These are phyloP conservation scores for Cephonodes hylas DNA, from an alignment of 2,888 invertebrate genomes.

Conservation along the genomic window DNA sequence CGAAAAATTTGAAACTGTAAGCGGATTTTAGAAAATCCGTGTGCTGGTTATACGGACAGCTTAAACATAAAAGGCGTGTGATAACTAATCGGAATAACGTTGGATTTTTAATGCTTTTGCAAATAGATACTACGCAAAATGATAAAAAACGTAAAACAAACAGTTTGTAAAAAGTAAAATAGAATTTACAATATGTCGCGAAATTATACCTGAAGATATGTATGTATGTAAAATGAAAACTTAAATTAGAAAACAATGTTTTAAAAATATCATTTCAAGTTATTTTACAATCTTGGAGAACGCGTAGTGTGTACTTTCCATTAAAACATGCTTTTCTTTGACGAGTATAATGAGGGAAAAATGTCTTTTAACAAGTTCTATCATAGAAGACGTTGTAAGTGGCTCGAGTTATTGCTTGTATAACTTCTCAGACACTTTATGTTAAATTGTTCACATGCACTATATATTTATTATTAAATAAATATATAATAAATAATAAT, in stretches of 20 bases:
- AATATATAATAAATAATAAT: too few relatives aligned
- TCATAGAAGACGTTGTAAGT: neutral
- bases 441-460: too few relatives aligned
- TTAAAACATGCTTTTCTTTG: neutral
- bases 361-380: neutral
- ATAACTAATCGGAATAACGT: too few relatives aligned
- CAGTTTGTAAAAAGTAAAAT: neutral
- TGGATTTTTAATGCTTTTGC: too few relatives aligned
- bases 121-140: too few relatives aligned
- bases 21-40: too few relatives aligned
- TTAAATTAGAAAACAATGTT: neutral
- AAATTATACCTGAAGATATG: neutral
- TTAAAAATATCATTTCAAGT: neutral
- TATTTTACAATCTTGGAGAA: neutral
- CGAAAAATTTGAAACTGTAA: too few relatives aligned
- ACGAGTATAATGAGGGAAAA: neutral
- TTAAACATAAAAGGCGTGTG: too few relatives aligned
- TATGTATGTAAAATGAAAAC: neutral
- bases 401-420: neutral
- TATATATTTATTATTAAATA: too few relatives aligned
- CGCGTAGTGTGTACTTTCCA: conserved; percentile 5
- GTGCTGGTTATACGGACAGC: too few relatives aligned
- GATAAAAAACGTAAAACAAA: neutral
- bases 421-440: too few relatives aligned
- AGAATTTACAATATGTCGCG: neutral